A percentile compares a stretch with the other conserved stretches of the same genome.
Conservation (phyloP, 2,113 vertebrate genomes). For the Anser brachyrhynchus region DNA sequence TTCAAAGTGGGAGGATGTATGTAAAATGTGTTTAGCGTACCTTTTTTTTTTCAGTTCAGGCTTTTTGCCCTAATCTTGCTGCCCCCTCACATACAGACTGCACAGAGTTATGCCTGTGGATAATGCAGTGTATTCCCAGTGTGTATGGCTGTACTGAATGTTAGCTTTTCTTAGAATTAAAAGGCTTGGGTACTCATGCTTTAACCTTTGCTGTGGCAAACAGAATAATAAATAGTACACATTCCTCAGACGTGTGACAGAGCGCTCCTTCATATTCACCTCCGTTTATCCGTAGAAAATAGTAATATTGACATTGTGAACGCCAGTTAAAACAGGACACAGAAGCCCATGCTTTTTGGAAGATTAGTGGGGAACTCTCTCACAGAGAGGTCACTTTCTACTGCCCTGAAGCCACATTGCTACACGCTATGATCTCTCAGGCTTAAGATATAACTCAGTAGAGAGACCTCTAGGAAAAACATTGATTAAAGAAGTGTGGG, state of each 20-base stretch:
- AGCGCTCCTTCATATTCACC: neutral
- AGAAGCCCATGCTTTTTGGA: neutral
- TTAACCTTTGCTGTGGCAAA: neutral
- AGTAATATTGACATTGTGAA: neutral
- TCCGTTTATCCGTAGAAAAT: neutral
- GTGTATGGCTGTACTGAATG: neutral
- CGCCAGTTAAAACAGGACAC: neutral
- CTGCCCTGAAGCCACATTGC: fast-evolving
- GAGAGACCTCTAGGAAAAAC: neutral
- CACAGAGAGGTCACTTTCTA: neutral
- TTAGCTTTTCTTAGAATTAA: neutral
- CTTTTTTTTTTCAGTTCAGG: neutral
- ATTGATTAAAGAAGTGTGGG: neutral
- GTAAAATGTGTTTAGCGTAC: neutral
- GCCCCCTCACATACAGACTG: neutral
- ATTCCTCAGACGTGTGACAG: neutral
- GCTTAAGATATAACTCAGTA: neutral
- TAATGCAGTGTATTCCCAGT: neutral
- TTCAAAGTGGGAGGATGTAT: neutral
- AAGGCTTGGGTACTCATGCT: neutral
- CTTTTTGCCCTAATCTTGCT: neutral
- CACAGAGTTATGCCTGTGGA: fast-evolving
- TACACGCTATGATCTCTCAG: neutral
- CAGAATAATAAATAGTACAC: neutral
- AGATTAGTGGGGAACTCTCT: neutral